A percentile compares a stretch with the other conserved stretches of the same genome.
Evolutionary conservation across 23 tunicate species (phyloP).

Genomic region (Ascidia mentula): DNA sequence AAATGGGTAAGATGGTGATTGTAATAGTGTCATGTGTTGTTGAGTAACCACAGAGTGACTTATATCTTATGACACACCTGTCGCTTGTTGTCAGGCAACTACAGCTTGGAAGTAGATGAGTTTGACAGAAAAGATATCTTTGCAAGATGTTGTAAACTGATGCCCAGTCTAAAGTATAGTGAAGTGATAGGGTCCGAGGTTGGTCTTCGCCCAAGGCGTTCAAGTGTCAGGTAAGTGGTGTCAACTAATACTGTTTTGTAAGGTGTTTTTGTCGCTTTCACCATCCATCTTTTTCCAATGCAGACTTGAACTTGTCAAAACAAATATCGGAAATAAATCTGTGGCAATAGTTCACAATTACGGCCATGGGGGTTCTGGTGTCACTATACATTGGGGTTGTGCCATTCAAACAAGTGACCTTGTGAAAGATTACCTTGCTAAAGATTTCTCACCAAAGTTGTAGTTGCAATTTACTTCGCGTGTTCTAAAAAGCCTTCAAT

Average conservation of each 20-base stretch:
- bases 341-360: conserved; percentile 69
- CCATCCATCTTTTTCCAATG: neutral
- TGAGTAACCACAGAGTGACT: neutral
- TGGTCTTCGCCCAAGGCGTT: conserved; percentile 62
- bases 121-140: conserved; percentile 49
- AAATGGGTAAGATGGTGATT: conserved; percentile 22
- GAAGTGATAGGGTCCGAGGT: conserved; percentile 50
- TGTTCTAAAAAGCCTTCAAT: no score
- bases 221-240: conserved; percentile 32
- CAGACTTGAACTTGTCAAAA: conserved; percentile 59
- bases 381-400: conserved; percentile 88
- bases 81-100: conserved; percentile 15
- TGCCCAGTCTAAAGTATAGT: conserved; percentile 61
- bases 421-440: neutral
- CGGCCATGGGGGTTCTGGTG: conserved; percentile 91
- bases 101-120: conserved; percentile 30
- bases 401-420: conserved; percentile 57
- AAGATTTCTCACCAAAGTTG: no score
- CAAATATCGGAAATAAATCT: conserved; percentile 17
- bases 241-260: no score
- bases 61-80: neutral
- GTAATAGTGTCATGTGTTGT: no score
- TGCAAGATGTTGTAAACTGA: conserved; percentile 46
- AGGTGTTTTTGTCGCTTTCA: neutral
- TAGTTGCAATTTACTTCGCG: no score